A percentile compares a stretch with the other conserved stretches of the same genome.
These are phyloP conservation scores for Cecidostiba fungosa DNA, from an alignment of 2,888 invertebrate species.

Conservation along the genomic window DNA sequence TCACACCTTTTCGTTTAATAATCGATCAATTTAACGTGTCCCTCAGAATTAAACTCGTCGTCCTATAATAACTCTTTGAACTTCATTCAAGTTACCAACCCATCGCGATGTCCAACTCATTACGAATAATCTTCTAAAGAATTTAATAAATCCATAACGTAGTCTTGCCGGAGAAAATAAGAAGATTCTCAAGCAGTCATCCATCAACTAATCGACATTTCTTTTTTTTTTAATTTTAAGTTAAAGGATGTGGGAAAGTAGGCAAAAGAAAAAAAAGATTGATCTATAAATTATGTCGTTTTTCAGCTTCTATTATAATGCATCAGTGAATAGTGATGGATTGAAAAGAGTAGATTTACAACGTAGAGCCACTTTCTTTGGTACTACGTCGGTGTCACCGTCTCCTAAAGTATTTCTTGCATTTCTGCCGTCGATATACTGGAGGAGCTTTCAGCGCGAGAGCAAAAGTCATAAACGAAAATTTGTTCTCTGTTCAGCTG, in stretches of 20 bases:
- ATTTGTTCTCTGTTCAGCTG: neutral
- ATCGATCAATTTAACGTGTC: neutral
- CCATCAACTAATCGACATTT: neutral
- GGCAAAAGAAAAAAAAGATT: neutral
- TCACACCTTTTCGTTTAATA: neutral
- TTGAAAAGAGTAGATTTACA: too few species aligned
- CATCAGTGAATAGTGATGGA: neutral
- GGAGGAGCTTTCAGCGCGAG: neutral
- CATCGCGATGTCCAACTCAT: neutral
- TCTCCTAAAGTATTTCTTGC: too few species aligned
- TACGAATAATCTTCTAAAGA: too few species aligned
- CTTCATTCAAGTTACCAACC: neutral
- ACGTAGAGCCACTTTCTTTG: neutral
- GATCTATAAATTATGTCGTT: neutral
- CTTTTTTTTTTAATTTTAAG: neutral
- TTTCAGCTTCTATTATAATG: neutral
- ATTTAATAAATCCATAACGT: too few species aligned
- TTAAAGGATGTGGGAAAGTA: neutral
- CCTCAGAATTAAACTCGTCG: conserved; percentile 7
- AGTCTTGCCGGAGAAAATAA: too few species aligned
- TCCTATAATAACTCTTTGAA: neutral
- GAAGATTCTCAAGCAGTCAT: neutral
- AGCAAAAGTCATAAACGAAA: conserved; percentile 5
- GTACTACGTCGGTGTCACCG: neutral
- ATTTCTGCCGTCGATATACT: too few species aligned